phyloP scores from a whole-genome alignment of 2,113 vertebrate genomes.

The Deroptyus accipitrinus region DNA sequence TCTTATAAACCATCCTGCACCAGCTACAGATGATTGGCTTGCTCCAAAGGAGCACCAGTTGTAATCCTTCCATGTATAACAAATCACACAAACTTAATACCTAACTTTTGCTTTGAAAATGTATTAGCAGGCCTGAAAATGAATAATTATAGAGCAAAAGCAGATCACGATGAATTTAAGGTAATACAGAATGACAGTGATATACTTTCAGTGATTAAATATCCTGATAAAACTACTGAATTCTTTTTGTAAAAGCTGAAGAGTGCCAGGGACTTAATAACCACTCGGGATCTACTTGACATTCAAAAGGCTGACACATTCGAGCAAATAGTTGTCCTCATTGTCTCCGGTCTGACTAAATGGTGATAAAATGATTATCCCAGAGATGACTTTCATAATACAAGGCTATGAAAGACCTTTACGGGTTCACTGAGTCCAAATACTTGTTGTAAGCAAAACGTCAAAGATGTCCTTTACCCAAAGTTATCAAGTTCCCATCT shows the following conservation, averaged over 20 bases:
- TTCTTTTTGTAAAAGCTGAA: neutral
- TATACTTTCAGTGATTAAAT: neutral
- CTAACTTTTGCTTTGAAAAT: neutral
- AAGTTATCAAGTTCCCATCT: slow-evolving; percentile 61
- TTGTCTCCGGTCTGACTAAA: neutral
- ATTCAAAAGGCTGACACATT: neutral
- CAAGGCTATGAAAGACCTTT: neutral
- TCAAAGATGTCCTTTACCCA: slow-evolving; percentile 20
- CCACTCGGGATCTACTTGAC: neutral
- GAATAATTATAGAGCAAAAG: neutral
- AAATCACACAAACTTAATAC: neutral
- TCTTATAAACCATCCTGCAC: neutral
- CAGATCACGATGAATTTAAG: neutral
- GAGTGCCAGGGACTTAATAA: neutral
- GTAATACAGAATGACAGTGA: neutral
- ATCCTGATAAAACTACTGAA: neutral
- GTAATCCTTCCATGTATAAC: neutral
- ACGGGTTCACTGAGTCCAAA: slow-evolving; percentile 6
- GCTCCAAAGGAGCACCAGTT: neutral
- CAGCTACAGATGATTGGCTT: neutral
- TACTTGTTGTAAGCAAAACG: slow-evolving; percentile 24
- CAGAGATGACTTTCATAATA: neutral
- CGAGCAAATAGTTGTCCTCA: neutral
- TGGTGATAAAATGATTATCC: neutral
- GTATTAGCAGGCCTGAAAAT: neutral